Conservation (phyloP, 2,797 vertebrate species). For the Brachymystax lenok region DNA sequence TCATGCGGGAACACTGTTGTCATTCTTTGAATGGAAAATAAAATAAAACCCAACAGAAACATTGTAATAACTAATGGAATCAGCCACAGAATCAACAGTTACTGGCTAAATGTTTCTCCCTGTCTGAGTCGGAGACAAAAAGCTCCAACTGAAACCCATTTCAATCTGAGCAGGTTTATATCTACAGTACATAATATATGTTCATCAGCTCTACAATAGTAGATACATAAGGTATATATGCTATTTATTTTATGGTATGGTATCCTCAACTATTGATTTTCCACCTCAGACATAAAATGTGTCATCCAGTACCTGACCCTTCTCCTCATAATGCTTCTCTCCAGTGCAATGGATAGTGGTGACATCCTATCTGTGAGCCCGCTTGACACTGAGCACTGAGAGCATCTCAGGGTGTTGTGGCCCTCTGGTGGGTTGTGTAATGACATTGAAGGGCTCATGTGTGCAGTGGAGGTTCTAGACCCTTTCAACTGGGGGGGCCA, state of each 20-base stretch:
- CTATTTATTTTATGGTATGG: not conserved
- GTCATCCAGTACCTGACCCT: not conserved
- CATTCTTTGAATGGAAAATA: not conserved
- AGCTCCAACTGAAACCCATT: not conserved
- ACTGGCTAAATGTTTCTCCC: not conserved
- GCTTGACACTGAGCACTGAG: not conserved
- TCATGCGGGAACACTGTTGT: constrained; percentile 19
- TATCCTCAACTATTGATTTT: not conserved
- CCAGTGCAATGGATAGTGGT: not conserved
- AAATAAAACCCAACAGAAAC: not conserved
- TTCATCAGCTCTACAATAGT: not conserved
- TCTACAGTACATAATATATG: not conserved
- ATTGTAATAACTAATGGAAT: not conserved
- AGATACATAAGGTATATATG: not conserved
- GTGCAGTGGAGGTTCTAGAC: no score
- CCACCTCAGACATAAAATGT: not conserved
- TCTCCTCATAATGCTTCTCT: not conserved
- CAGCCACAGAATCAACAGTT: not conserved
- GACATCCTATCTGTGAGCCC: not conserved
- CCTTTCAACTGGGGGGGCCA: no score
- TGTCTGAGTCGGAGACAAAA: not conserved
- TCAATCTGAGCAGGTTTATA: not conserved
- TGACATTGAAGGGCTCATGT: constrained; percentile 6
- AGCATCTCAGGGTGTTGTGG: constrained; percentile 4
- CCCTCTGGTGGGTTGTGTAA: not conserved